Percentiles rank a stretch among this genome's conserved stretches.
These are phyloP conservation scores for Drosophila ohnishii DNA, from an alignment of 1,140 invertebrate genomes.

Conservation along the genomic window DNA sequence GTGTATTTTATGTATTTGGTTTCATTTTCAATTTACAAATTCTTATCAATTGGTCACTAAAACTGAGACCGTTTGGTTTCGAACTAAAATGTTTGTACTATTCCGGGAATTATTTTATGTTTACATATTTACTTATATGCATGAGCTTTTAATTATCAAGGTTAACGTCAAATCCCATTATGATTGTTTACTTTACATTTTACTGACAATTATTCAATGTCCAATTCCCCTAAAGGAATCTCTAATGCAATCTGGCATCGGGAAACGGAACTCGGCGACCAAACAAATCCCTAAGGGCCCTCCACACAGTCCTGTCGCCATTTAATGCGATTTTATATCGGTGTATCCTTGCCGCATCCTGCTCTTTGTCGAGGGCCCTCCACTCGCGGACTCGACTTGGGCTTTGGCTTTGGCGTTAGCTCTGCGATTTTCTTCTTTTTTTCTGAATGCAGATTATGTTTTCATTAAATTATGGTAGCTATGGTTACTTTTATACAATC, in stretches of 20 bases:
- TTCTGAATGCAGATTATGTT: constrained; percentile 77
- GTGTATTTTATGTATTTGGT: no score
- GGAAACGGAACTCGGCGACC: constrained; percentile 26
- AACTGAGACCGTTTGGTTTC: no score
- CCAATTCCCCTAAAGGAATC: constrained; percentile 10
- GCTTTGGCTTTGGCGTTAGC: constrained; percentile 28
- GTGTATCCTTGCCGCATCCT: constrained; percentile 3
- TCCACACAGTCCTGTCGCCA: constrained; percentile 37
- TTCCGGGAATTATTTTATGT: no score
- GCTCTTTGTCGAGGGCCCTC: constrained; percentile 4
- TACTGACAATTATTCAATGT: neutral
- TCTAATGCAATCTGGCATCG: constrained; percentile 41
- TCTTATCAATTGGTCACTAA: no score
- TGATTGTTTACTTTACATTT: neutral
- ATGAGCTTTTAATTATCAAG: neutral
- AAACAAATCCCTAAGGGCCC: constrained; percentile 30
- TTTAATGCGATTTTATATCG: constrained; percentile 61
- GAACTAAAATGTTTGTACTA: no score
- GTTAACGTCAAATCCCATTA: neutral
- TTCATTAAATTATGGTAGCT: constrained; percentile 82
- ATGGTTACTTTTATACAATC: constrained; percentile 81
- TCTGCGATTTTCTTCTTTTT: constrained; percentile 50
- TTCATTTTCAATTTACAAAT: no score
- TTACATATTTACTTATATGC: no score
- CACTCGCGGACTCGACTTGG: constrained; percentile 39